Percentiles rank a stretch among this genome's conserved stretches.
Evolutionary conservation across 2,797 vertebrate genomes (phyloP).

Genomic region (Sebastes umbrosus): DNA sequence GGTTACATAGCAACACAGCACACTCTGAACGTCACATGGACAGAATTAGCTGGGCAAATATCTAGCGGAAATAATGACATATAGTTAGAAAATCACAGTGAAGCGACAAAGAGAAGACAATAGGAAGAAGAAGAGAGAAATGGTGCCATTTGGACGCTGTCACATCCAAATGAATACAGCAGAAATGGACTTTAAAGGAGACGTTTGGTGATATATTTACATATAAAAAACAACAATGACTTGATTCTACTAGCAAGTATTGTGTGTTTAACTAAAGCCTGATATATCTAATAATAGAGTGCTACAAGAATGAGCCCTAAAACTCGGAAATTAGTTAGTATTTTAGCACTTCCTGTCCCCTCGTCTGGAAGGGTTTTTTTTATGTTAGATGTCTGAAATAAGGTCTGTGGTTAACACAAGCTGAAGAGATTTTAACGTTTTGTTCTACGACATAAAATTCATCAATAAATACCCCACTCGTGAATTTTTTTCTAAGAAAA

Average conservation of each 20-base stretch:
- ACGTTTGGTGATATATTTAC: no score
- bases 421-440: no score
- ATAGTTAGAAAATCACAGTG: constrained; percentile 30
- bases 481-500: no score
- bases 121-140: neutral
- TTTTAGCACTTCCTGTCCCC: no score
- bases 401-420: no score
- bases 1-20: constrained; percentile 63
- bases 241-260: neutral
- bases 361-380: no score
- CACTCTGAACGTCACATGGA: constrained; percentile 26
- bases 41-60: constrained; percentile 57
- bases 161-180: neutral
- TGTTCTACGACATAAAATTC: no score
- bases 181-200: neutral
- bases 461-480: no score
- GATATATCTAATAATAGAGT: no score
- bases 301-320: no score
- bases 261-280: neutral
- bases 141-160: neutral
- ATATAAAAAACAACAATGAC: neutral
- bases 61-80: constrained; percentile 50
- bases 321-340: rapidly evolving
- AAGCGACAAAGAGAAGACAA: neutral
- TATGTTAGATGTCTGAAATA: no score